Evolutionary conservation across 1,140 invertebrate genomes (phyloP).

Genomic region (Zophobas atratus): DNA sequence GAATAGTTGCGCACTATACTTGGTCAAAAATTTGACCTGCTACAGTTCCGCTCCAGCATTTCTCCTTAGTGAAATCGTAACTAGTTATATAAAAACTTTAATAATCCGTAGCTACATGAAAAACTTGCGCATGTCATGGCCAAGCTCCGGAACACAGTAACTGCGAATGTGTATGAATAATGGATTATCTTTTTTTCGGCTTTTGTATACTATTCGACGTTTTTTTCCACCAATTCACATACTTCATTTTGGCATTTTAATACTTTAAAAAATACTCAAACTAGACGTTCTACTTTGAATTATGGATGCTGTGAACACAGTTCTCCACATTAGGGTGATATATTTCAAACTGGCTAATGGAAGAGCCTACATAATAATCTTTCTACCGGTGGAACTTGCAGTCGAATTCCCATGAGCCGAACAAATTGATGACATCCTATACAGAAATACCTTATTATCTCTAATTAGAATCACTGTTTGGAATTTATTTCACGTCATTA

Average conservation of each 20-base stretch:
- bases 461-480: background rate
- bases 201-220: background rate
- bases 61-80: too few species aligned
- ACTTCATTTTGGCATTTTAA: conserved; percentile 17
- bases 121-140: too few species aligned
- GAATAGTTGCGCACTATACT: too few species aligned
- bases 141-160: background rate
- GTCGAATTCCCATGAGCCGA: conserved; percentile 1
- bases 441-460: background rate
- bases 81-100: too few species aligned
- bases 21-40: too few species aligned
- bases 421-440: background rate
- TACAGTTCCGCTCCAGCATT: too few species aligned
- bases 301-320: background rate
- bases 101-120: too few species aligned
- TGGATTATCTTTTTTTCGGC: background rate
- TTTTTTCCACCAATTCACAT: conserved; percentile 6
- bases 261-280: conserved; percentile 3
- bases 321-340: background rate
- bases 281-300: background rate
- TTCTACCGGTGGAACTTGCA: background rate
- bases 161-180: conserved; percentile 1
- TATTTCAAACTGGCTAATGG: background rate
- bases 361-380: background rate
- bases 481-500: background rate